phyloP scores from a whole-genome alignment of 1,140 invertebrate genomes.

The Hyposmocoma kahamanoa region DNA sequence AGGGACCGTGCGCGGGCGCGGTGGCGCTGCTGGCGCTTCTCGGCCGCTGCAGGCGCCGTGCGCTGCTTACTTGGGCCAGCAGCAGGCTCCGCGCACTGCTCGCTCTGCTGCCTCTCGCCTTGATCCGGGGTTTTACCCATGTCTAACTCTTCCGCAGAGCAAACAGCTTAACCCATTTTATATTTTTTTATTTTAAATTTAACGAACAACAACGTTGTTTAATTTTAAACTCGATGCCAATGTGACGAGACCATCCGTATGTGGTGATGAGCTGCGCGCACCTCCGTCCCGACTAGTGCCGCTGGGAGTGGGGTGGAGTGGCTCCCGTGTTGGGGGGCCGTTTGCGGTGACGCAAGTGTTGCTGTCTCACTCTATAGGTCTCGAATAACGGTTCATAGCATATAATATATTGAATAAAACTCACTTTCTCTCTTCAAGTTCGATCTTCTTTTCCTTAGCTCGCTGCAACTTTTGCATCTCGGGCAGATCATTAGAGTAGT shows the following conservation, averaged over 20 bases:
- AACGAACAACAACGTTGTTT: conserved; percentile 4
- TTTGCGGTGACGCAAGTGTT: neutral
- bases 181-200: neutral
- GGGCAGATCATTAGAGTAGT: conserved; percentile 91
- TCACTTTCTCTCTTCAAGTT: conserved; percentile 75
- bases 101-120: neutral
- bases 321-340: neutral
- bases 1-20: neutral
- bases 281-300: neutral
- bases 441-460: conserved; percentile 78
- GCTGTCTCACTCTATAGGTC: conserved; percentile 8
- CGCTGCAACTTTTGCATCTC: conserved; percentile 86
- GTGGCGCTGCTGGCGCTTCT: neutral
- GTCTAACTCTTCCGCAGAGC: neutral
- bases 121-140: neutral
- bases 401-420: conserved; percentile 26
- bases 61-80: neutral
- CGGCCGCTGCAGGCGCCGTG: neutral
- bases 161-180: neutral
- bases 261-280: neutral
- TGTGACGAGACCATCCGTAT: neutral
- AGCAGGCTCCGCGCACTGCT: neutral
- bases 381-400: conserved; percentile 4
- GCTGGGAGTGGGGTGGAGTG: neutral
- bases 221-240: conserved; percentile 2